These are phyloP conservation scores for Dasyprocta punctata DNA, from an alignment of 2,113 vertebrate genomes.

Conservation along the genomic window DNA sequence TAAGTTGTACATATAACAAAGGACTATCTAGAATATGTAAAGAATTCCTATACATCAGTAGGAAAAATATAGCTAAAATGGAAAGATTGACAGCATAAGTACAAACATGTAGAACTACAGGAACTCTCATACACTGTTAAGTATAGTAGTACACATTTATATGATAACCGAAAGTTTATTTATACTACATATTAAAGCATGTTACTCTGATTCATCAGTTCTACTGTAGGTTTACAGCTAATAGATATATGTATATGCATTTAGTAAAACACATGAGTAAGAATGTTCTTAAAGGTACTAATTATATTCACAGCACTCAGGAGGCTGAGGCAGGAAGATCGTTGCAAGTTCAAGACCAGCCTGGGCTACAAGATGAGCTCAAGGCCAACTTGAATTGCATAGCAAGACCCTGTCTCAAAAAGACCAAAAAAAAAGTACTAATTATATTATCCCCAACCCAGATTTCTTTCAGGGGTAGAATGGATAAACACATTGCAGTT, in stretches of 20 bases:
- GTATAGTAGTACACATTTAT: neutral
- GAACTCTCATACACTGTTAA: neutral
- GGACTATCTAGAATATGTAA: neutral
- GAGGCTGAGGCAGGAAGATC: too few relatives aligned
- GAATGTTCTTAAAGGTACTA: neutral
- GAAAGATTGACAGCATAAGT: neutral
- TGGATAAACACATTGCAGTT: neutral
- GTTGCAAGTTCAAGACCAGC: too few relatives aligned
- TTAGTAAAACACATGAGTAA: neutral
- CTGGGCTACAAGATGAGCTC: too few relatives aligned
- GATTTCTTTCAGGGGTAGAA: neutral
- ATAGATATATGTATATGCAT: neutral
- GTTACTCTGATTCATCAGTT: neutral
- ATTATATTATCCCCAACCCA: neutral
- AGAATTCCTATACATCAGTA: neutral
- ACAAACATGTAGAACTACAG: neutral
- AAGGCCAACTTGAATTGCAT: too few relatives aligned
- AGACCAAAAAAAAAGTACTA: too few relatives aligned
- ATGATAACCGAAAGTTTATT: neutral
- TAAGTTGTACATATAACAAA: neutral
- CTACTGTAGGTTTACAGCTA: neutral
- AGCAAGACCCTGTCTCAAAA: too few relatives aligned
- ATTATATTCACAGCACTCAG: too few relatives aligned
- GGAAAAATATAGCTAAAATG: conserved; percentile 24
- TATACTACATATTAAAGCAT: neutral